These are phyloP conservation scores for Coregonus sp. DNA, from an alignment of 2,797 vertebrate species.

Conservation along the genomic window DNA sequence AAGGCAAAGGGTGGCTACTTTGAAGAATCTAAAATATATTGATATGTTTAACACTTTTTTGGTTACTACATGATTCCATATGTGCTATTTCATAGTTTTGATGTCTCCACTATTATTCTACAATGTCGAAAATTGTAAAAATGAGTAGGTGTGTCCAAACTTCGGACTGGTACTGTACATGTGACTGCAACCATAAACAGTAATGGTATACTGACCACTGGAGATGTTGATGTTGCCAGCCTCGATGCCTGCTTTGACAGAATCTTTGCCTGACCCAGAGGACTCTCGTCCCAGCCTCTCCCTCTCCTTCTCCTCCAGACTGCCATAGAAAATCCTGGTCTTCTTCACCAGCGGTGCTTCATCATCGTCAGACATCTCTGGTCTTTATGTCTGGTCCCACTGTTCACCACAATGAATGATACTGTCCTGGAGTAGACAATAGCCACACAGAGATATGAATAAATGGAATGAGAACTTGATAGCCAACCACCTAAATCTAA, in stretches of 20 bases:
- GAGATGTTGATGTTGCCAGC: conserved; percentile 95
- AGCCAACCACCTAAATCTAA: not conserved
- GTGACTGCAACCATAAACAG: not conserved
- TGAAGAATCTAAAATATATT: no score
- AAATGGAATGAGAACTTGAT: not conserved
- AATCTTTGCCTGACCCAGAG: conserved; percentile 71
- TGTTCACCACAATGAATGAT: not conserved
- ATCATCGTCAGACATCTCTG: conserved; percentile 78
- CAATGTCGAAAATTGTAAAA: no score
- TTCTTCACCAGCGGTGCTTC: conserved; percentile 80
- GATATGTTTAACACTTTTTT: no score
- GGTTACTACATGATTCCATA: no score
- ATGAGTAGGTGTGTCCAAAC: no score
- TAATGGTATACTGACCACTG: conserved; percentile 76
- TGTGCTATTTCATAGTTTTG: no score
- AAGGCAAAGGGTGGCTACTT: no score
- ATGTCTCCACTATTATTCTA: no score
- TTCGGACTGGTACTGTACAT: no score
- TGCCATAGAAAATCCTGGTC: conserved; percentile 90
- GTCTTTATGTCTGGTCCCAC: not conserved
- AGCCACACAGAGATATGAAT: not conserved
- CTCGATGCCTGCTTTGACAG: conserved; percentile 85
- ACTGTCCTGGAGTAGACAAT: not conserved
- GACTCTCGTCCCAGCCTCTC: conserved; percentile 83
- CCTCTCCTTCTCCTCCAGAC: conserved; percentile 92